Evolutionary conservation across 2,888 invertebrate species (phyloP), one percentile per base, ranked within the genome.

Genomic region (Anaspis maculata): DNA sequence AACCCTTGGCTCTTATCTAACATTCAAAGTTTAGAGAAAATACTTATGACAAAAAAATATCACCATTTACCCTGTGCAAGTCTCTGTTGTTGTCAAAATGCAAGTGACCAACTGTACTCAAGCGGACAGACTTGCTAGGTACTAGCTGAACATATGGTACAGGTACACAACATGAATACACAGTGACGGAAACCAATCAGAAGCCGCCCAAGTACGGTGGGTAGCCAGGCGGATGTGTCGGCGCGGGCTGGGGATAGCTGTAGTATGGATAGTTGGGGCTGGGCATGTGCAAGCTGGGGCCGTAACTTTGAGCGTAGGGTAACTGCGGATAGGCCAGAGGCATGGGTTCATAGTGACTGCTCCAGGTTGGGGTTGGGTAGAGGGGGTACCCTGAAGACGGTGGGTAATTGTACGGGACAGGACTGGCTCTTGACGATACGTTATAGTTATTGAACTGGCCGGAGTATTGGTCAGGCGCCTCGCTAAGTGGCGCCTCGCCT

Each of bases 201-300:
- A 66, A 66, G 53, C 65, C 65, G 53, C 65, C 65, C 47, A 66
- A 52, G 40, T 65, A 65, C 16, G 64, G 64, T 39, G 65, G 64
- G 45, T 65, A 66, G 45, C 64, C 64, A 34, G 64, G 64, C 48
- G 64, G 64, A 51, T 64, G 64, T 44, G 62, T 56, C 39, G 64
- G 59, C 44, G 61, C 54, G 31, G 65, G 61, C 40, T 63, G 62
- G 25, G 63, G 61, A 51, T 66, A 66, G 53, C 61, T 61, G 47
- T 70, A 69, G 49, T 75, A 75, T 11, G 79, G 77, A 61, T 81
- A 82, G 57, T 79, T 79, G 21, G 81, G 77, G 57, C 77, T 76
- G 28, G 80, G 79, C 59, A 80, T 72, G 57, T 79, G 79, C 45
- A 79, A 66, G 37, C 74, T 71, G 25, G 76, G 73, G 25, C 74